These are phyloP conservation scores for Lithodes maja DNA, from an alignment of 2,888 invertebrate species.

Conservation along the genomic window DNA sequence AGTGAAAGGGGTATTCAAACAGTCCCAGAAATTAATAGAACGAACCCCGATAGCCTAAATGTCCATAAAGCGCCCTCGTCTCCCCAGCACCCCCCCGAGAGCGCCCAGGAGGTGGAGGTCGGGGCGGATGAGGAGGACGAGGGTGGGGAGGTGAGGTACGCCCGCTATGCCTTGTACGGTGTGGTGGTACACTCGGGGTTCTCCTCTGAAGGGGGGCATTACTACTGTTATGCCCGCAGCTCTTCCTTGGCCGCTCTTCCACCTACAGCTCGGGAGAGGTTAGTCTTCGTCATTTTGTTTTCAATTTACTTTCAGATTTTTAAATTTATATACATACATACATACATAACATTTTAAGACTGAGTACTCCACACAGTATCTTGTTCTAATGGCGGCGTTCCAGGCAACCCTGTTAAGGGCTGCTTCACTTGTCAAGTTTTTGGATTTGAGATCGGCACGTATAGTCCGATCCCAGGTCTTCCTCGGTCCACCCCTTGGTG, in stretches of 20 bases:
- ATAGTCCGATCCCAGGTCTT: no score
- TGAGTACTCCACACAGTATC: no score
- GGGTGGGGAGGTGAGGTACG: slow-evolving; percentile 71
- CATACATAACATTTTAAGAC: no score
- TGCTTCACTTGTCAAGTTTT: no score
- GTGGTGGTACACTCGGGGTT: slow-evolving; percentile 90
- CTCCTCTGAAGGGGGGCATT: slow-evolving; percentile 90
- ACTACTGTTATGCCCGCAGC: slow-evolving; percentile 84
- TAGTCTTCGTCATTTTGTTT: neutral
- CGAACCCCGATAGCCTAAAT: neutral
- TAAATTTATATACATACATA: no score
- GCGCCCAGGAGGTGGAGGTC: neutral
- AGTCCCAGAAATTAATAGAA: neutral
- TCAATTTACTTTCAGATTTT: no score
- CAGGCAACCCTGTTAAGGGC: no score
- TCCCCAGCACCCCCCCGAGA: neutral
- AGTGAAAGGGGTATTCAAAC: neutral
- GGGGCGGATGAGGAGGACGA: slow-evolving; percentile 26
- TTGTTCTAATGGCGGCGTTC: no score
- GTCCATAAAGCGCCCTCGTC: neutral
- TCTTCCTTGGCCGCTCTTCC: slow-evolving; percentile 65
- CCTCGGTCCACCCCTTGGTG: no score
- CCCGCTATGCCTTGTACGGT: slow-evolving; percentile 84
- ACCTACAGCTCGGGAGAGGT: slow-evolving; percentile 46
- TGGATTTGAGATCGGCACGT: no score